phyloP scores from a whole-genome alignment of 2,888 invertebrate species.

The Cephus runcator region DNA sequence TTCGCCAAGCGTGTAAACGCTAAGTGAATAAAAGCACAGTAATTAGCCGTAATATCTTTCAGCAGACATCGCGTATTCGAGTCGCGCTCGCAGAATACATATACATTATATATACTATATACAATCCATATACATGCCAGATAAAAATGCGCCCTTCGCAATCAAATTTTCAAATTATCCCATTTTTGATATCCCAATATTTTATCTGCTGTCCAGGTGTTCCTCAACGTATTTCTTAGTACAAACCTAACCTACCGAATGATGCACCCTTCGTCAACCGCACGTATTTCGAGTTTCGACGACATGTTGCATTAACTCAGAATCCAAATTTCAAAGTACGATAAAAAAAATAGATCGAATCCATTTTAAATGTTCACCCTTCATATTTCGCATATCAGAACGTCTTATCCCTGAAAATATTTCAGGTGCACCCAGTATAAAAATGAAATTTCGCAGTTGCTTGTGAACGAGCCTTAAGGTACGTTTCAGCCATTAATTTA shows the following conservation, averaged over 20 bases:
- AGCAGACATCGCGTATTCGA: not conserved
- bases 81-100: not conserved
- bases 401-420: not conserved
- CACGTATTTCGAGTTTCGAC: no score
- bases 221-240: not conserved
- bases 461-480: not conserved
- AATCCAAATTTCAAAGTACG: no score
- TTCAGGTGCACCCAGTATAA: not conserved
- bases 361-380: no score
- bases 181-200: not conserved
- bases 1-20: conserved; percentile 2
- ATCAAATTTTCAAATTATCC: not conserved
- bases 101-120: not conserved
- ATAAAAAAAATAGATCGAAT: no score
- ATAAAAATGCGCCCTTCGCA: not conserved
- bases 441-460: not conserved
- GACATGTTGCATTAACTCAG: no score
- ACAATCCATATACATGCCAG: not conserved
- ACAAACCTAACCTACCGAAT: not conserved
- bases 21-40: conserved; percentile 6
- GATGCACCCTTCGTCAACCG: no score
- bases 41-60: conserved; percentile 3
- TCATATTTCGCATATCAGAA: not conserved
- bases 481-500: not conserved
- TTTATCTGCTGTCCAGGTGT: not conserved